Conservation (phyloP, 2,113 vertebrate species). For the Grallaria varia region DNA sequence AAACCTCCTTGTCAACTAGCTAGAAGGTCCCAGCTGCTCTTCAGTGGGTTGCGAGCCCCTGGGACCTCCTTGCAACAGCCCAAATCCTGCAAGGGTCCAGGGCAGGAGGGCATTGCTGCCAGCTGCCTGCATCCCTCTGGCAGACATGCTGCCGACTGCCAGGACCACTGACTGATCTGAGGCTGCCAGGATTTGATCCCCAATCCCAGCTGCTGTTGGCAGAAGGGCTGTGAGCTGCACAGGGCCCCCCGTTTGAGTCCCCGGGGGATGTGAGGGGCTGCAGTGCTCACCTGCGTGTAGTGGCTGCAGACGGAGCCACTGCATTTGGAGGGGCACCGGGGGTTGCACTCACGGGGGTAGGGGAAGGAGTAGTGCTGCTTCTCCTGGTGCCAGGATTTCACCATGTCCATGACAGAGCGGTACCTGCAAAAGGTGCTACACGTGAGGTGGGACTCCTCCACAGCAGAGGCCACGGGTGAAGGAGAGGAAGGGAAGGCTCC, state of each 20-base stretch:
- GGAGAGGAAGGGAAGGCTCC: background rate
- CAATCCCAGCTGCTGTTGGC: background rate
- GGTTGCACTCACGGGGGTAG: constrained; percentile 60
- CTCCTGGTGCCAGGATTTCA: constrained; percentile 85
- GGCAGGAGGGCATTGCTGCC: background rate
- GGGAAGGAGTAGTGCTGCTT: constrained; percentile 82
- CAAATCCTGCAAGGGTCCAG: rapidly evolving
- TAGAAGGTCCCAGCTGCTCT: background rate
- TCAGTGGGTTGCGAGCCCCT: background rate
- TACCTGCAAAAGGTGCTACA: constrained; percentile 60
- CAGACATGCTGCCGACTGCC: background rate
- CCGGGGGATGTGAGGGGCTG: background rate
- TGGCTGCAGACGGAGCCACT: constrained; percentile 83
- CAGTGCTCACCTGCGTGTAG: constrained; percentile 84
- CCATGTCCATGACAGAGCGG: constrained; percentile 80
- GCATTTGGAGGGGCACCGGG: constrained; percentile 79
- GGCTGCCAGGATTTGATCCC: background rate
- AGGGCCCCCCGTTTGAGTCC: background rate
- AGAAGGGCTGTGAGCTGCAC: background rate
- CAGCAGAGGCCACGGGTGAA: rapidly evolving
- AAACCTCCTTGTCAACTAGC: background rate
- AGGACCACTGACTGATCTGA: background rate
- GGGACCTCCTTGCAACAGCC: background rate
- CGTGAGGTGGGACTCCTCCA: background rate
- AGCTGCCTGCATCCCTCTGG: background rate